These are phyloP conservation scores for Dasyornis broadbenti DNA, from an alignment of 2,113 vertebrate genomes.

Conservation along the genomic window DNA sequence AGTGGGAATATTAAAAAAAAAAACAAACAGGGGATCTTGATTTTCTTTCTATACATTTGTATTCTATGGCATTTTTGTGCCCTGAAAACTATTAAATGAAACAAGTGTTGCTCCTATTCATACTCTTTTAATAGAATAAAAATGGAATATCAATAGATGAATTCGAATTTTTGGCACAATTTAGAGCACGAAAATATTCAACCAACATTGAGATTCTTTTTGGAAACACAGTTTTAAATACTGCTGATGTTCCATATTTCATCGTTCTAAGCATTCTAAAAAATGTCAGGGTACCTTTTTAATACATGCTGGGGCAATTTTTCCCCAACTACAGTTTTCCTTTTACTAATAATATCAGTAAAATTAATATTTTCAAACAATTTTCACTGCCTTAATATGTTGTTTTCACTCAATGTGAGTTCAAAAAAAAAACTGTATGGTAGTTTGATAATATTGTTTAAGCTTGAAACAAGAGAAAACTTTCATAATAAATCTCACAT, in stretches of 20 bases:
- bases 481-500: not conserved
- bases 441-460: not conserved
- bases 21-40: not conserved
- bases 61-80: not conserved
- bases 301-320: not conserved
- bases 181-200: not conserved
- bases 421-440: not conserved
- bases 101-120: not conserved
- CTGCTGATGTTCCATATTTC: not conserved
- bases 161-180: not conserved
- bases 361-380: not conserved
- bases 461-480: not conserved
- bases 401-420: not conserved
- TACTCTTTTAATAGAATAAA: not conserved
- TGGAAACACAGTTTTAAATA: not conserved
- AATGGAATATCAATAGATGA: not conserved
- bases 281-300: not conserved
- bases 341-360: not conserved
- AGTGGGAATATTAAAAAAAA: not conserved
- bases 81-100: not conserved
- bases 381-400: not conserved
- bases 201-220: not conserved
- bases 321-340: not conserved
- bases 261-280: not conserved
- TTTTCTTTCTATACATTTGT: not conserved